Evolutionary conservation across 2,797 vertebrate species (phyloP).

Genomic region (Columba guinea): DNA sequence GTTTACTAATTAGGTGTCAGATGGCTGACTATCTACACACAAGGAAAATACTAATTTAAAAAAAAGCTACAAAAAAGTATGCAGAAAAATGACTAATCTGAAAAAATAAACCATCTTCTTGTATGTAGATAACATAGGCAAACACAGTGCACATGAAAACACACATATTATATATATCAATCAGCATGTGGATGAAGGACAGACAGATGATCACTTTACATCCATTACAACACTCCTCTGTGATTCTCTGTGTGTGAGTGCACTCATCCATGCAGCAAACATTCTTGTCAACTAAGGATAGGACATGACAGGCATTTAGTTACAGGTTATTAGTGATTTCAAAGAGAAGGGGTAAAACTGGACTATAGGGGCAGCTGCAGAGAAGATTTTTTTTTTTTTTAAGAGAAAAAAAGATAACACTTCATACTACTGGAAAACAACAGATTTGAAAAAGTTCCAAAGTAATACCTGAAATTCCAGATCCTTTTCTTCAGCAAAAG

Average conservation of each 20-base stretch:
- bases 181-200: background rate
- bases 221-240: background rate
- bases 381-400: background rate
- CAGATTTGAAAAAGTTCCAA: conserved; percentile 38
- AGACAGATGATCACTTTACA: background rate
- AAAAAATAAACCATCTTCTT: background rate
- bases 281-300: background rate
- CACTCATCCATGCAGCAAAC: background rate
- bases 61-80: background rate
- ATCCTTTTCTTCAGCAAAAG: conserved; percentile 42
- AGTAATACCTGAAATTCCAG: conserved; percentile 54
- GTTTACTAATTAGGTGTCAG: background rate
- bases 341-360: conserved; percentile 17
- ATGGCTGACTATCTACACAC: background rate
- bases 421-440: background rate
- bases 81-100: background rate
- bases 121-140: background rate
- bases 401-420: background rate
- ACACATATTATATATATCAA: background rate
- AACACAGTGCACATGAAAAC: background rate
- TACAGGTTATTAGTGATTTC: conserved; percentile 18
- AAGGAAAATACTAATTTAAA: background rate
- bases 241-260: background rate
- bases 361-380: background rate
- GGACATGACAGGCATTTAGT: conserved; percentile 23